Conservation (phyloP, 1,140 invertebrate species). For the Oryctes rhinoceros region DNA sequence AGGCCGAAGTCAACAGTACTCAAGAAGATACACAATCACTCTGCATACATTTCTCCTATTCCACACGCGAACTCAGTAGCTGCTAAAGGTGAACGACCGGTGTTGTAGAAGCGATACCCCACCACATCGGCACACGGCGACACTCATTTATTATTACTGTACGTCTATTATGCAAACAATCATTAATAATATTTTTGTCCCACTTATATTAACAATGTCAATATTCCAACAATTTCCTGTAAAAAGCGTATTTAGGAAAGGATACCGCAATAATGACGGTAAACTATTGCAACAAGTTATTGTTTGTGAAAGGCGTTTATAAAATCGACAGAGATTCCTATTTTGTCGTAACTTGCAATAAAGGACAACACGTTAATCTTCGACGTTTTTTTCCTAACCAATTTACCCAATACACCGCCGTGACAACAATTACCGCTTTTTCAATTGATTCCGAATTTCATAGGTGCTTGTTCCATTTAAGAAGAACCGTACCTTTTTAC, state of each 20-base stretch:
- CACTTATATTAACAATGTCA: constrained; percentile 39
- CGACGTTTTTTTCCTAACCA: no score
- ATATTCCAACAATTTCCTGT: constrained; percentile 32
- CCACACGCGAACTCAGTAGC: constrained; percentile 43
- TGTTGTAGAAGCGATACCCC: constrained; percentile 39
- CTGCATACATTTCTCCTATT: constrained; percentile 43
- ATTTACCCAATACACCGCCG: no score
- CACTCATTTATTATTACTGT: constrained; percentile 43
- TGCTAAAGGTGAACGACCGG: constrained; percentile 44
- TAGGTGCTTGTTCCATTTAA: no score
- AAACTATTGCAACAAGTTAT: background rate
- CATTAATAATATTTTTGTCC: constrained; percentile 40
- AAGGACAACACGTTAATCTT: no score
- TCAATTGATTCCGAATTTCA: no score
- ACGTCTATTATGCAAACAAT: constrained; percentile 44
- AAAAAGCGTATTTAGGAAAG: background rate
- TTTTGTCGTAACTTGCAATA: background rate
- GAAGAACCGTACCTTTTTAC: no score
- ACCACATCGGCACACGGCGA: constrained; percentile 32
- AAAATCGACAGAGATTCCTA: background rate
- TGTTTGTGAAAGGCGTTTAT: background rate
- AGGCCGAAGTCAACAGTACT: constrained; percentile 45
- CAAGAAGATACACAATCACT: constrained; percentile 43
- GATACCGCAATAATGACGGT: constrained; percentile 9
- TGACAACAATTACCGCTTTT: no score